Conservation (phyloP, 37 sponge, comb jelly and placozoan genomes). For the Ephydatia muelleri region DNA sequence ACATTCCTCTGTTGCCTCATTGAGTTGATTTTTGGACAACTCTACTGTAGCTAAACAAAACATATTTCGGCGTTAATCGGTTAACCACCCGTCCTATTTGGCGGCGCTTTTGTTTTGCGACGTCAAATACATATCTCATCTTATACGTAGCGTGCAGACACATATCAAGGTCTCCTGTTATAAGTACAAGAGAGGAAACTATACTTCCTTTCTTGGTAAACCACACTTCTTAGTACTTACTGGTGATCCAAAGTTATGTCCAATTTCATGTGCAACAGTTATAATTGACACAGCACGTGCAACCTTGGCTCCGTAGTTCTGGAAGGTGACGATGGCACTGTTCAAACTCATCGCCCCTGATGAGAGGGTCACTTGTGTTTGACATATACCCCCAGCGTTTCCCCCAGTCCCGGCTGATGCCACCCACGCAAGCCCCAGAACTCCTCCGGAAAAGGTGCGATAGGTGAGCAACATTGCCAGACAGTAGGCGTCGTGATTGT, state of each 20-base stretch:
- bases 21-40: too few relatives aligned
- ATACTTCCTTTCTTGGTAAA: not conserved
- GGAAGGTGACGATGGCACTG: constrained; percentile 86
- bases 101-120: too few relatives aligned
- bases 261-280: constrained; percentile 94
- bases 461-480: constrained; percentile 82
- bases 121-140: too few relatives aligned
- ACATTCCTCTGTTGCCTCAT: too few relatives aligned
- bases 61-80: too few relatives aligned
- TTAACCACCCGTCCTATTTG: too few relatives aligned
- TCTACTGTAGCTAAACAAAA: too few relatives aligned
- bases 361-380: constrained; percentile 37
- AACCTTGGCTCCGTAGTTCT: constrained; percentile 81
- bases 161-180: not conserved
- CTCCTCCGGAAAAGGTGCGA: constrained; percentile 88
- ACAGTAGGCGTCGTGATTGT: constrained; percentile 69
- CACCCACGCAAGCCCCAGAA: constrained; percentile 92
- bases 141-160: too few relatives aligned
- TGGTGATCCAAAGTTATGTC: constrained; percentile 95
- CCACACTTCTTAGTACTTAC: constrained; percentile 27
- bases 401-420: constrained; percentile 65
- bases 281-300: constrained; percentile 55
- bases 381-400: constrained; percentile 81
- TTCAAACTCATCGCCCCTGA: constrained; percentile 65
- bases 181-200: not conserved